These are phyloP conservation scores for Drosophila mercatorum DNA, from an alignment of 2,888 invertebrate genomes.

Conservation along the genomic window DNA sequence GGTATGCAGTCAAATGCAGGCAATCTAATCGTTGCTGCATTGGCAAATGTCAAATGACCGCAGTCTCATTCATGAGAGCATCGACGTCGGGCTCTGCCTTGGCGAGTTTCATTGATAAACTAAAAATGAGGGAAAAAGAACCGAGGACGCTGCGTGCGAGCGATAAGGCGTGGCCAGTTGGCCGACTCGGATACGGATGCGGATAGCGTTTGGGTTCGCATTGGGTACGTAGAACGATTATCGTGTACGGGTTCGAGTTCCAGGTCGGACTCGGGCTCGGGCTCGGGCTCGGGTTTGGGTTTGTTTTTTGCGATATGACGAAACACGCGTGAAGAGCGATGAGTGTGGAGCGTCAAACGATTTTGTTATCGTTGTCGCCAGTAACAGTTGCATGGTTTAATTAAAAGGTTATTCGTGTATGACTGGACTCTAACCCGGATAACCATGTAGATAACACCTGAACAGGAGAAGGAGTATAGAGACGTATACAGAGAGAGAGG, in stretches of 20 bases:
- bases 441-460: slow-evolving; percentile 38
- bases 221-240: slow-evolving; percentile 7
- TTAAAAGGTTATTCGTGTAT: slow-evolving; percentile 83
- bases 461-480: background rate
- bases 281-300: slow-evolving; percentile 5
- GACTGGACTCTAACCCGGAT: slow-evolving; percentile 23
- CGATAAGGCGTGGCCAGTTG: slow-evolving; percentile 42
- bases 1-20: slow-evolving; percentile 34
- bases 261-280: background rate
- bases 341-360: slow-evolving; percentile 72
- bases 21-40: slow-evolving; percentile 66
- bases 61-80: slow-evolving; percentile 61
- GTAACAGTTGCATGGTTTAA: slow-evolving; percentile 74
- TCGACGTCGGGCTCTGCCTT: slow-evolving; percentile 14
- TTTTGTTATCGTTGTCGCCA: slow-evolving; percentile 62
- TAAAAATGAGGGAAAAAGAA: background rate
- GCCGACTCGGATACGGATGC: slow-evolving; percentile 41
- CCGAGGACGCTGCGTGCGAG: slow-evolving; percentile 53
- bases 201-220: slow-evolving; percentile 25
- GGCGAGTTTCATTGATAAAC: slow-evolving; percentile 57
- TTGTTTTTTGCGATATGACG: slow-evolving; percentile 58
- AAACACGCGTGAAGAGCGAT: slow-evolving; percentile 66
- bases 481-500: background rate
- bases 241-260: slow-evolving; percentile 1
- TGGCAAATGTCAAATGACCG: slow-evolving; percentile 66